Evolutionary conservation across 2,797 vertebrate species (phyloP).

Genomic region (Acipenser transmontanus): DNA sequence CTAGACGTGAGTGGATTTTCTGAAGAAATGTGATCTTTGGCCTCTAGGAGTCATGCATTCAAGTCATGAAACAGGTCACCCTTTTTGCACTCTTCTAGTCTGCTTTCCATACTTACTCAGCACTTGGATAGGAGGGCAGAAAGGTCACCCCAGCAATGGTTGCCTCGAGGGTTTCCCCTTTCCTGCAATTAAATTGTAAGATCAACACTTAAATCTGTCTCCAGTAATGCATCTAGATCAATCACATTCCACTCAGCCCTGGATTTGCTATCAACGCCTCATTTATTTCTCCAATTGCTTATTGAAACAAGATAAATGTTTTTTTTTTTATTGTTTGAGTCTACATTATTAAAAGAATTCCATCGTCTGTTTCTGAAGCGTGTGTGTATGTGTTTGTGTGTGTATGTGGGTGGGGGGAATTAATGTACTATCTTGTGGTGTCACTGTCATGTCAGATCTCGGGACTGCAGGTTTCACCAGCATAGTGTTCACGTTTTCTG

Average conservation of each 20-base stretch:
- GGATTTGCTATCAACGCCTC: not conserved
- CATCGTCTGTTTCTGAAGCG: not conserved
- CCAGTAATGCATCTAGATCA: not conserved
- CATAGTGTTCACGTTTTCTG: too few species aligned
- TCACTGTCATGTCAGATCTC: not conserved
- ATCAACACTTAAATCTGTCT: not conserved
- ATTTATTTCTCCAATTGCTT: not conserved
- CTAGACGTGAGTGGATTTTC: too few species aligned
- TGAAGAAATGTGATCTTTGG: not conserved
- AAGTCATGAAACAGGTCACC: not conserved
- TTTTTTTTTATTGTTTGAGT: not conserved
- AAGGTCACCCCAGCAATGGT: not conserved
- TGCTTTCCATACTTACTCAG: not conserved
- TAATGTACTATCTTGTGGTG: not conserved
- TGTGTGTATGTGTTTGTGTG: not conserved
- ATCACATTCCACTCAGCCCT: not conserved
- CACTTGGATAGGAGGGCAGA: not conserved
- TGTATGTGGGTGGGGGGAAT: not conserved
- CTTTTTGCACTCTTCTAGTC: not conserved
- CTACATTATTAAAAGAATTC: constrained; percentile 1
- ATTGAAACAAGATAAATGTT: not conserved
- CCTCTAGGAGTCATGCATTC: not conserved
- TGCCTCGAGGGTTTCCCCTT: not conserved
- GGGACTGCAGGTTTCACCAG: not conserved
- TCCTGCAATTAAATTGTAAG: not conserved